These are phyloP conservation scores for Mobula birostris DNA, from an alignment of 2,113 vertebrate genomes.

Conservation along the genomic window DNA sequence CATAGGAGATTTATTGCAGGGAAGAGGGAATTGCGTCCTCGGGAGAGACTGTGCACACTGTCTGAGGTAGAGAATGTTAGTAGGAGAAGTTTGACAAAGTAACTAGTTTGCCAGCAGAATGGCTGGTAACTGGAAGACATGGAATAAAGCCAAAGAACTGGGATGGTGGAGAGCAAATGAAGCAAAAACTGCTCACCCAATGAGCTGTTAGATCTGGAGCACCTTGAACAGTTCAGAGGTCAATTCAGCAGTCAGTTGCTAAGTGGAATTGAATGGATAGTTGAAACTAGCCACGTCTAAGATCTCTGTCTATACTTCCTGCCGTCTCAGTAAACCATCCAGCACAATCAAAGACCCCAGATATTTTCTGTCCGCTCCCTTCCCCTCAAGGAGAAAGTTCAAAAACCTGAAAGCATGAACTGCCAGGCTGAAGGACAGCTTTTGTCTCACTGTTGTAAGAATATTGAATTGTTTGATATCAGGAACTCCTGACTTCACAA, in stretches of 20 bases:
- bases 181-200: neutral
- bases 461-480: too few relatives aligned
- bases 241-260: neutral
- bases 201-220: neutral
- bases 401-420: too few relatives aligned
- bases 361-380: too few relatives aligned
- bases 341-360: too few relatives aligned
- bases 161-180: neutral
- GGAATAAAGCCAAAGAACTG: neutral
- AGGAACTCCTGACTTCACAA: too few relatives aligned
- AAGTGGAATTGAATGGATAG: neutral
- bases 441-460: too few relatives aligned
- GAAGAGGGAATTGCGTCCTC: neutral
- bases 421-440: too few relatives aligned
- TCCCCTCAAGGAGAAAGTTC: too few relatives aligned
- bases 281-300: too few relatives aligned
- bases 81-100: neutral
- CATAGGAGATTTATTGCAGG: neutral
- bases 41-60: neutral
- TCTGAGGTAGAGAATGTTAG: neutral
- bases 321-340: too few relatives aligned
- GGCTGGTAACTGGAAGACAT: neutral
- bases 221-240: too few relatives aligned
- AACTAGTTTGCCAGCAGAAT: neutral
- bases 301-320: too few relatives aligned